Evolutionary conservation across 2,888 invertebrate genomes (phyloP), one percentile per base, ranked within the genome.

Genomic region (Cosmia pyralina): DNA sequence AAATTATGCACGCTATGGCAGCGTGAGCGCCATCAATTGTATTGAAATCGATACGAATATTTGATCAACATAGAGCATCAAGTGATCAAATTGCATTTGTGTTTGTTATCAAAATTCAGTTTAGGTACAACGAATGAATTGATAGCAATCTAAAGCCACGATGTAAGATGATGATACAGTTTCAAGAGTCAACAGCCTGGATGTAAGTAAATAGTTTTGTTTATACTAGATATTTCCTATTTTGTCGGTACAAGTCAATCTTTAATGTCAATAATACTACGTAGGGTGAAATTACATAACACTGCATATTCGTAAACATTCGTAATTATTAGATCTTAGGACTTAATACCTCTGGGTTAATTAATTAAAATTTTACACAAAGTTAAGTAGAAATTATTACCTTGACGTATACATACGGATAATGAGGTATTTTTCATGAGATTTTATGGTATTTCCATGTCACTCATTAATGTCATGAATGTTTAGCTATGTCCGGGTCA

Each of bases 121-220:
- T 57, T 41, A 22, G n/a, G 6, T 52, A 38, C 28, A n/a, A 17
- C 15, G 19, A 67, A 34, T 53, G 50, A 62, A 57, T 55, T 38
- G 15, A 58, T 53, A 65, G 38, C 48, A 58, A 81, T 73, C 58
- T 65, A 22, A 48, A 38, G 38, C 48, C 73, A 78, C 65, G 60
- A 69, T 55, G 65, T 71, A n/a, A 11, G 65, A 22, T 48, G 75
- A 58, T 81, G 82, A 52, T 75, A 82, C 59, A 55, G 72, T 74
- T 74, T 55, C 19, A 69, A 74, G 62, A 68, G 82, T 82, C 78
- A 78, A 78, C 62, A 81, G 55, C 65, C 82, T 64, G 28, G 17
- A 28, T 44, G 82, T 78, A 57, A 82, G 82, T 78, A 57, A 82
- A 82, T 79, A 78, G 48, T 70, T 70, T 68, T 82, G 69, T 81